Conservation (phyloP, 2,797 vertebrate species). For the Halcyon leucocephala region DNA sequence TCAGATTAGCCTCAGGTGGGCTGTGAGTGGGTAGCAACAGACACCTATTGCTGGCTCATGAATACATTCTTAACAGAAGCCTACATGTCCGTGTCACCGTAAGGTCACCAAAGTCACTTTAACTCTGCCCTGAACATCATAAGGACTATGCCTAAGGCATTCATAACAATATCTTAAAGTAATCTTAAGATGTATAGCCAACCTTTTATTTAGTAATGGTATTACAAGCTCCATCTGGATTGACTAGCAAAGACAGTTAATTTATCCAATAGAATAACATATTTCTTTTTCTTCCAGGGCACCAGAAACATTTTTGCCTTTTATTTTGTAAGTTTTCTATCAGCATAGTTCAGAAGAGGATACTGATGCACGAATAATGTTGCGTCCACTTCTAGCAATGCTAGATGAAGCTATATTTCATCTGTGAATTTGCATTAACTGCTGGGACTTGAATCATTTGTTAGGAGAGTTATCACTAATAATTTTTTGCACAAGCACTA, state of each 20-base stretch:
- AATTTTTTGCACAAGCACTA: background rate
- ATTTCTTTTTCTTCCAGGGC: background rate
- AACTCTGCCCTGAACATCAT: background rate
- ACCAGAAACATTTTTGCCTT: background rate
- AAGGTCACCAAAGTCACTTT: background rate
- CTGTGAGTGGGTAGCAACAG: background rate
- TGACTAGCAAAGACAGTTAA: background rate
- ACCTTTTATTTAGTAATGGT: background rate
- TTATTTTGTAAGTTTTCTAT: background rate
- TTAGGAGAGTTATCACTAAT: background rate
- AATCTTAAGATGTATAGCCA: background rate
- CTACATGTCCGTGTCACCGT: rapidly evolving
- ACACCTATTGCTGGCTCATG: background rate
- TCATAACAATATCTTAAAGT: background rate
- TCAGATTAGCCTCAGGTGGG: background rate
- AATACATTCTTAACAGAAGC: background rate
- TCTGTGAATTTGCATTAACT: background rate
- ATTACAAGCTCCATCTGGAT: background rate
- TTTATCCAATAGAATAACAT: background rate
- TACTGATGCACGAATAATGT: background rate
- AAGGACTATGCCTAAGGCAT: background rate
- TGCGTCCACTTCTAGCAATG: background rate
- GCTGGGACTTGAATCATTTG: background rate
- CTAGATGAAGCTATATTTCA: background rate
- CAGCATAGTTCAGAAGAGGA: background rate